These are phyloP conservation scores for Dryas iulia DNA, from an alignment of 1,140 invertebrate genomes.

Conservation along the genomic window DNA sequence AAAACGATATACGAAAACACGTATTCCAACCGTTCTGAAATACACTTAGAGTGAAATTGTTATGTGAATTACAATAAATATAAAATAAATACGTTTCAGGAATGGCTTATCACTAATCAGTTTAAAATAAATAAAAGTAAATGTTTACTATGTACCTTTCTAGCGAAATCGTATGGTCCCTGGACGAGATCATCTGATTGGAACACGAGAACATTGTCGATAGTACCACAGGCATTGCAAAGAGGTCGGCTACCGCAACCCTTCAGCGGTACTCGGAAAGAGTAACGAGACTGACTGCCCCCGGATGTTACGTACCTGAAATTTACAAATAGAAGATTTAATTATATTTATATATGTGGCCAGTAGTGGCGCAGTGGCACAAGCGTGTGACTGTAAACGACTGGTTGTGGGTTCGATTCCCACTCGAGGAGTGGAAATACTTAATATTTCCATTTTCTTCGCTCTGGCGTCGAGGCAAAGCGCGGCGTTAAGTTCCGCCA, in stretches of 20 bases:
- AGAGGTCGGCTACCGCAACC: slow-evolving; percentile 83
- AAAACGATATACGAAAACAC: too few relatives aligned
- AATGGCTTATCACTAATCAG: neutral
- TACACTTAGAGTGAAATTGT: too few relatives aligned
- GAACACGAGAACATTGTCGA: slow-evolving; percentile 84
- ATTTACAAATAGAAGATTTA: neutral
- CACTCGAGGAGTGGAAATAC: too few relatives aligned
- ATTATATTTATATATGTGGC: too few relatives aligned
- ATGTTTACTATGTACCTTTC: slow-evolving; percentile 53
- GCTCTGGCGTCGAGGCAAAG: too few relatives aligned
- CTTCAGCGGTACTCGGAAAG: slow-evolving; percentile 83
- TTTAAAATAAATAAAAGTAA: neutral
- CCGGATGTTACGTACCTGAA: slow-evolving; percentile 83
- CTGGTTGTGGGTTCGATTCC: too few relatives aligned
- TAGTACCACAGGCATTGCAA: slow-evolving; percentile 81
- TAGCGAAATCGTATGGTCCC: slow-evolving; percentile 69
- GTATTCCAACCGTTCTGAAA: too few relatives aligned
- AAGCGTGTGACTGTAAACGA: too few relatives aligned
- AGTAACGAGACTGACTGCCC: slow-evolving; percentile 77
- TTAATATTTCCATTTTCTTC: too few relatives aligned
- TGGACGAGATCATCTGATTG: slow-evolving; percentile 84
- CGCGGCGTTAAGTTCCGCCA: too few relatives aligned
- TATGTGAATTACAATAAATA: too few relatives aligned
- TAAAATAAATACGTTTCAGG: neutral
- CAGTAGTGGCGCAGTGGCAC: too few relatives aligned